A percentile compares a stretch with the other conserved stretches of the same genome.
Conservation (phyloP, 2,113 vertebrate genomes). For the Oceanodroma tethys region DNA sequence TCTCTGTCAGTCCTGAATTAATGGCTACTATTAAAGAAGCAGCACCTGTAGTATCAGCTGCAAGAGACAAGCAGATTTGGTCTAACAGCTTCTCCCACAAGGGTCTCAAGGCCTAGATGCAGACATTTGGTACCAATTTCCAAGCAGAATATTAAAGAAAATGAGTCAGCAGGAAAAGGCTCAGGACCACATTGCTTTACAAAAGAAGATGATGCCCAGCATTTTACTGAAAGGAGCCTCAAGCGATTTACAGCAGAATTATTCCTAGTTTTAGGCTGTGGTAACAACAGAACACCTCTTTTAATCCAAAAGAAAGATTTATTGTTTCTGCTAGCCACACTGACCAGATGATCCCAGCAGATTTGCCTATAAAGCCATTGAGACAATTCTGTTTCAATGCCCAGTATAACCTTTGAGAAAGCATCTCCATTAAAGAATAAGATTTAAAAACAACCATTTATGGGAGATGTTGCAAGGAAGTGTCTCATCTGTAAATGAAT, state of each 20-base stretch:
- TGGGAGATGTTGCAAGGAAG: not conserved
- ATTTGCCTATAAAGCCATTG: not conserved
- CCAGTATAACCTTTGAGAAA: not conserved
- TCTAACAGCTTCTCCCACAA: not conserved
- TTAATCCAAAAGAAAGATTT: not conserved
- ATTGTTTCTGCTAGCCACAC: not conserved
- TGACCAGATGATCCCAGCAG: not conserved
- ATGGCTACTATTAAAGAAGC: not conserved
- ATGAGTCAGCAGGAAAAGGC: not conserved
- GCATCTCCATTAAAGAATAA: not conserved
- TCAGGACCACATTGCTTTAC: not conserved
- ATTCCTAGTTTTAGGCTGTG: not conserved
- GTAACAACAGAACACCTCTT: not conserved
- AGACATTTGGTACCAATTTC: not conserved
- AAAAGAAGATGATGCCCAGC: not conserved
- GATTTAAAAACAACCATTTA: not conserved
- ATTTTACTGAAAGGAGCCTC: not conserved
- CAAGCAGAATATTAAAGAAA: not conserved
- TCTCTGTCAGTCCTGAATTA: not conserved
- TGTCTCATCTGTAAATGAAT: not conserved
- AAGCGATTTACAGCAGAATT: not conserved
- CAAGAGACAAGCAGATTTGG: not conserved
- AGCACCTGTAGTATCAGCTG: not conserved
- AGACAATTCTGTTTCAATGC: not conserved
- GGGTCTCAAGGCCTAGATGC: not conserved